These are phyloP conservation scores for Cervus canadensis DNA, from an alignment of 2,113 vertebrate species.

Conservation along the genomic window DNA sequence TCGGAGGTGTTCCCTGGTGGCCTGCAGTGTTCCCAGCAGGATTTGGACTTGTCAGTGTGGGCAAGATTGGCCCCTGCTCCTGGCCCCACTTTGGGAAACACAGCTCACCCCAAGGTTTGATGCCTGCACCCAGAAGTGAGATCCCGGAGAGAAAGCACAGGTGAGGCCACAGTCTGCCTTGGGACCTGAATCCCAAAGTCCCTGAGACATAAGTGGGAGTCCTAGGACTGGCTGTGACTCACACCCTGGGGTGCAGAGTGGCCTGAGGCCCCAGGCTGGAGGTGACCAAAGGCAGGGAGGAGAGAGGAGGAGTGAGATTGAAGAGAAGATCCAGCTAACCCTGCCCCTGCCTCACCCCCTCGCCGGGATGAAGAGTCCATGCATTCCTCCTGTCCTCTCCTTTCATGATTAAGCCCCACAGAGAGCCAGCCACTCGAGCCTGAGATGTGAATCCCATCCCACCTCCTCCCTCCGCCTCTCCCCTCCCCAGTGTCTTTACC, in stretches of 20 bases:
- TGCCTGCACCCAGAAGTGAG: not conserved
- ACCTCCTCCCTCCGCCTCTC: not conserved
- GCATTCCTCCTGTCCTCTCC: not conserved
- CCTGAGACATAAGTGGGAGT: not conserved
- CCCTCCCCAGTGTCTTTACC: not conserved
- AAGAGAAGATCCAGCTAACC: not conserved
- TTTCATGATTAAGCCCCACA: not conserved
- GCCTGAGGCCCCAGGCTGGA: not conserved
- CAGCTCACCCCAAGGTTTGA: not conserved
- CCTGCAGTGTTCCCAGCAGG: not conserved
- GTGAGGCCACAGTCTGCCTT: not conserved
- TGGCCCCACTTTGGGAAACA: not conserved
- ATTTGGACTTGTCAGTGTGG: not conserved
- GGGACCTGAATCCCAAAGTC: not conserved
- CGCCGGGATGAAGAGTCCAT: fast-evolving
- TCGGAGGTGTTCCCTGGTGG: too few species aligned
- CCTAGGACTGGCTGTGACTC: not conserved
- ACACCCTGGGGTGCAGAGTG: not conserved
- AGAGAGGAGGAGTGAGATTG: not conserved
- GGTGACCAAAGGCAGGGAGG: not conserved
- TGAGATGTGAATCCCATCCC: not conserved
- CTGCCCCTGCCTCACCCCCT: not conserved
- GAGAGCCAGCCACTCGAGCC: not conserved
- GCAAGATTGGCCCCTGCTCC: not conserved
- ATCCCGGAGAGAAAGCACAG: not conserved